Conservation (phyloP, 2,797 vertebrate genomes). For the Protonibea diacanthus region DNA sequence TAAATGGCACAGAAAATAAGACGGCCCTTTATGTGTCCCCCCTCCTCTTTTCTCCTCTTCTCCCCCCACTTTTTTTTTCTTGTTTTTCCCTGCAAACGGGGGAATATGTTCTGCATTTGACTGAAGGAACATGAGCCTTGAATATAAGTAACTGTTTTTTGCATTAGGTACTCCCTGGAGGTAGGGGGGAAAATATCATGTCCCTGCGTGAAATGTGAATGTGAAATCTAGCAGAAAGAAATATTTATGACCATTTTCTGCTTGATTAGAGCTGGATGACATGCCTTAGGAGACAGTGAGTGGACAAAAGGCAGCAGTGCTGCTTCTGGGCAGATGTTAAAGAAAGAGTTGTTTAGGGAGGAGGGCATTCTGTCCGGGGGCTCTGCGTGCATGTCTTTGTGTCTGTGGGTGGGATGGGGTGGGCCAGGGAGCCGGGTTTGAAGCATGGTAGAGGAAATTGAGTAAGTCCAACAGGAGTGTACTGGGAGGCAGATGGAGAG, state of each 20-base stretch:
- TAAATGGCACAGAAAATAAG: slow-evolving; percentile 88
- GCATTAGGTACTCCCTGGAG: slow-evolving; percentile 96
- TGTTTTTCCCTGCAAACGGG: slow-evolving; percentile 59
- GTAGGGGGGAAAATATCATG: slow-evolving; percentile 92
- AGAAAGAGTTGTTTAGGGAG: slow-evolving; percentile 90
- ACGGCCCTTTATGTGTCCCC: slow-evolving; percentile 81
- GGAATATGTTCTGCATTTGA: slow-evolving; percentile 90
- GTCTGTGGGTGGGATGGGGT: slow-evolving; percentile 30
- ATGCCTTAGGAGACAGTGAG: slow-evolving; percentile 94
- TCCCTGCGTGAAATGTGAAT: slow-evolving; percentile 96
- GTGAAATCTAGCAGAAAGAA: slow-evolving; percentile 99
- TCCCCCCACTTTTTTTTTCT: slow-evolving; percentile 14
- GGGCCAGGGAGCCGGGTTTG: slow-evolving; percentile 19
- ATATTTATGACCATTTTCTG: slow-evolving; percentile 99
- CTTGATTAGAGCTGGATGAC: slow-evolving; percentile 99
- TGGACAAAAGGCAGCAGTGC: slow-evolving; percentile 88
- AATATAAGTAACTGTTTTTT: slow-evolving; percentile 96
- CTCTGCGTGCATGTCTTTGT: slow-evolving; percentile 22
- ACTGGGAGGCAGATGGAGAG: slow-evolving; percentile 46
- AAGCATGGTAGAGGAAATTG: slow-evolving; percentile 52
- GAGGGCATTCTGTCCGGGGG: slow-evolving; percentile 37
- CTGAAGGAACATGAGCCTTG: slow-evolving; percentile 92
- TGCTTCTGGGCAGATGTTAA: slow-evolving; percentile 89
- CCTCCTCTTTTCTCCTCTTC: slow-evolving; percentile 24
- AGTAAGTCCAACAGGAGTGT: slow-evolving; percentile 59